Base-by-base conservation (phyloP, 2,888 invertebrate species). In the Pristionchus fissidentatus region DNA sequence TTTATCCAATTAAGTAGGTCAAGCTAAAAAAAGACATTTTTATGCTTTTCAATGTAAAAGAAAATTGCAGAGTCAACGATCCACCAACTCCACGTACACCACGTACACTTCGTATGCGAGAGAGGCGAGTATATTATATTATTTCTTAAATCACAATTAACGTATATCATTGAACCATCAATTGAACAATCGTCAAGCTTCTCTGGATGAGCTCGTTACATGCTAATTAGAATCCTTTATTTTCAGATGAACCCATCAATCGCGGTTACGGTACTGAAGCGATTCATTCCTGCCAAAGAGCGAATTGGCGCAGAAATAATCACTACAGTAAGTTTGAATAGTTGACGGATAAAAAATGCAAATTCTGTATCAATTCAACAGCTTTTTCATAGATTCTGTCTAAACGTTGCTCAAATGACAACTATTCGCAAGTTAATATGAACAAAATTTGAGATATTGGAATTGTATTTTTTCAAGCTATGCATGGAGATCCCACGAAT, bases 271-370 rank as follows among this genome's bases (percentile, higher is more conserved):
- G 8, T 81, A 29, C 80, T 81, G 19, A 81, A 81, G 35, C n/a
- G 35, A 22, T 81, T 81, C 80, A 62, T 46, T 26, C 80, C 80
- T 4, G 80, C 46, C 43, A 81, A 81, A 32, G 62, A 81, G 7
- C 22, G 80, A 15, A 46, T 81, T 8, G 80, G 80, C 19, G 46
- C 41, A 19, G 80, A 81, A 43, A 81, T 81, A 22, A 38, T 81
- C 10, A 81, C 43, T 8, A 81, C 43, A 35, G 80, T 81, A 80
- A 4, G 35, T 10, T 26, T n/a, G 8, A n/a, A n/a, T n/a, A n/a
- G n/a, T n/a, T n/a, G n/a, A n/a, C n/a, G n/a, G n/a, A n/a, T n/a
- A n/a, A n/a, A n/a, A n/a, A n/a, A n/a, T n/a, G n/a, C n/a, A n/a
- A n/a, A n/a, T n/a, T n/a, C n/a, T n/a, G n/a, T n/a, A n/a, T n/a